These are phyloP conservation scores for Catocala sponsa DNA, from an alignment of 2,888 invertebrate genomes.

Conservation along the genomic window DNA sequence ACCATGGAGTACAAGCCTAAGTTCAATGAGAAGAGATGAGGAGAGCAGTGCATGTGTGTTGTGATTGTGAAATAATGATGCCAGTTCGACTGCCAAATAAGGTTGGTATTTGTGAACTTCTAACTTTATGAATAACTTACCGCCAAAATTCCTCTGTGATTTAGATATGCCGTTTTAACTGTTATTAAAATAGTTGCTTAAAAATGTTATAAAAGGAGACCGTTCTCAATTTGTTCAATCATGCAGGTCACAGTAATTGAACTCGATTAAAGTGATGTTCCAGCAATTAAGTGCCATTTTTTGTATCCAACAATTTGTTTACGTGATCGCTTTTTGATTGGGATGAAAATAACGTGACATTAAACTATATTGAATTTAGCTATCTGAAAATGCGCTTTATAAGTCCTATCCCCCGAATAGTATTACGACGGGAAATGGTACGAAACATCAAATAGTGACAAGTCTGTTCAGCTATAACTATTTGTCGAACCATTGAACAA, in stretches of 20 bases:
- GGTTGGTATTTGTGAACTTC: slow-evolving; percentile 66
- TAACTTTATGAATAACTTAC: background rate
- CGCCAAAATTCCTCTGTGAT: too few relatives aligned
- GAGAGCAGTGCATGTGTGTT: slow-evolving; percentile 58
- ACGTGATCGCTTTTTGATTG: background rate
- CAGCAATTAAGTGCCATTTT: background rate
- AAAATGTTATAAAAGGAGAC: background rate
- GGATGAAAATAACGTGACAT: background rate
- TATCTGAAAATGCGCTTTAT: too few relatives aligned
- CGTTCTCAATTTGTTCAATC: slow-evolving; percentile 11
- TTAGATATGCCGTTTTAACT: too few relatives aligned
- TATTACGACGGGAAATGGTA: too few relatives aligned
- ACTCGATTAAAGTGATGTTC: background rate
- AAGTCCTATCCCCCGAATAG: too few relatives aligned
- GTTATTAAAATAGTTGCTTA: too few relatives aligned
- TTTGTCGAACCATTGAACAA: slow-evolving; percentile 6
- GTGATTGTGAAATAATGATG: slow-evolving; percentile 70
- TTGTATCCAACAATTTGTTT: slow-evolving; percentile 2
- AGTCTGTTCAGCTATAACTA: background rate
- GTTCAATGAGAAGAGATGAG: slow-evolving; percentile 74
- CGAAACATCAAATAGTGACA: background rate
- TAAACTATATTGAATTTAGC: too few relatives aligned
- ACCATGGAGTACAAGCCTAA: slow-evolving; percentile 63
- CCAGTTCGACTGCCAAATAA: slow-evolving; percentile 59
- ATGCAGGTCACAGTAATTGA: slow-evolving; percentile 12